phyloP scores from a whole-genome alignment of 2,797 vertebrate genomes.

The Takifugu ocellatus region DNA sequence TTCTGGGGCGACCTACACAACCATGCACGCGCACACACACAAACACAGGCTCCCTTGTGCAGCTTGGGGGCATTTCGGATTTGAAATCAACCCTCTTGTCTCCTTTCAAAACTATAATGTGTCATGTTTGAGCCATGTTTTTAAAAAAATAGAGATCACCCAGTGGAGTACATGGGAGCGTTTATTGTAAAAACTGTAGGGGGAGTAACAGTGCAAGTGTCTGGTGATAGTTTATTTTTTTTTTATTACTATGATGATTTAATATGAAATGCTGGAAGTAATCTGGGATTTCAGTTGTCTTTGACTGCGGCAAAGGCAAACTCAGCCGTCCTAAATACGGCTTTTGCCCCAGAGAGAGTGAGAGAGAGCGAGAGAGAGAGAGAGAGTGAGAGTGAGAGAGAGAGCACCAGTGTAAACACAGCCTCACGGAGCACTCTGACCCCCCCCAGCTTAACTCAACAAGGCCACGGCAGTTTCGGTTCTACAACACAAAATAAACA shows the following conservation, averaged over 20 bases:
- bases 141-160: conserved; percentile 7
- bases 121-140: neutral
- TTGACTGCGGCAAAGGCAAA: conserved; percentile 58
- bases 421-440: conserved; percentile 37
- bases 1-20: conserved; percentile 28
- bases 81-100: conserved; percentile 14
- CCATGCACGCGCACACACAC: conserved; percentile 5
- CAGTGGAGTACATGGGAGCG: conserved; percentile 3
- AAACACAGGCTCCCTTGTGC: conserved; percentile 31
- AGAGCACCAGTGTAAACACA: conserved; percentile 58
- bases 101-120: neutral
- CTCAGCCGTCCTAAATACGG: conserved; percentile 47
- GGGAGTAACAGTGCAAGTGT: neutral
- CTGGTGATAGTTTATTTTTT: conserved; percentile 16
- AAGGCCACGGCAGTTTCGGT: conserved; percentile 65
- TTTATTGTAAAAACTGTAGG: conserved; percentile 5
- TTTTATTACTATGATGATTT: conserved; percentile 16
- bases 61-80: conserved; percentile 61
- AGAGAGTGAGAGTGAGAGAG: conserved; percentile 1
- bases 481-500: conserved; percentile 63
- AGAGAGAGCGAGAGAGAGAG: conserved; percentile 1
- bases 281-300: conserved; percentile 52
- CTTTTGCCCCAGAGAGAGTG: conserved; percentile 44
- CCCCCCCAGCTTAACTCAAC: conserved; percentile 64
- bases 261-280: conserved; percentile 36